Evolutionary conservation across 2,888 invertebrate genomes (phyloP).

Genomic region (Latheticus oryzae): DNA sequence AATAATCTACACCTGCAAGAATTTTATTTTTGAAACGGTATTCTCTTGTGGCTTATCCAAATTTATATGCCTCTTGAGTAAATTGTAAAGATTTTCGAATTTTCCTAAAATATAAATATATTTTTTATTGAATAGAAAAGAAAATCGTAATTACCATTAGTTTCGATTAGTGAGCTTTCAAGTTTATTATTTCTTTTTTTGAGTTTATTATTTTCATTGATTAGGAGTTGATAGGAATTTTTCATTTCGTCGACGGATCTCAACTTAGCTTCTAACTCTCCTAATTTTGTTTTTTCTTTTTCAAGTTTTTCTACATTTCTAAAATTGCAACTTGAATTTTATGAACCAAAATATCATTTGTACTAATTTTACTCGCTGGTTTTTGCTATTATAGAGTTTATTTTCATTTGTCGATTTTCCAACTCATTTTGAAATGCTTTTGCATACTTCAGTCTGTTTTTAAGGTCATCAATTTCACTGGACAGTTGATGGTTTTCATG

Average conservation of each 20-base stretch:
- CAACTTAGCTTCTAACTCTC: slow-evolving; percentile 3
- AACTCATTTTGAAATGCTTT: slow-evolving; percentile 9
- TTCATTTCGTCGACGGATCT: not conserved
- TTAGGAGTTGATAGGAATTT: not conserved
- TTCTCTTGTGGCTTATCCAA: not conserved
- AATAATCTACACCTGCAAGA: slow-evolving; percentile 1
- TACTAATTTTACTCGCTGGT: slow-evolving; percentile 11
- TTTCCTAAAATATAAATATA: slow-evolving; percentile 4
- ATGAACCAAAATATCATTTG: not conserved
- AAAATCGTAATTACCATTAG: slow-evolving; percentile 4
- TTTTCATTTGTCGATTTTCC: slow-evolving; percentile 16
- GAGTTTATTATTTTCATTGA: slow-evolving; percentile 8
- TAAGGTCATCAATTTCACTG: slow-evolving; percentile 15
- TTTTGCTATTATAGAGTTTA: slow-evolving; percentile 2
- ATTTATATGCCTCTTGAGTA: not conserved
- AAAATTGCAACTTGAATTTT: slow-evolving; percentile 3
- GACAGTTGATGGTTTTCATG: slow-evolving; percentile 14
- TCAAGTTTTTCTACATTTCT: slow-evolving; percentile 10
- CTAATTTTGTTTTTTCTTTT: slow-evolving; percentile 1
- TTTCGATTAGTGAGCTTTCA: slow-evolving; percentile 8
- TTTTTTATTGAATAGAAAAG: not conserved
- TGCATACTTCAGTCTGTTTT: slow-evolving; percentile 17
- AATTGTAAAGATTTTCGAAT: slow-evolving; percentile 4
- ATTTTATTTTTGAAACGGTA: slow-evolving; percentile 15
- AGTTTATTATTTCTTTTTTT: not conserved